A percentile compares a stretch with the other conserved stretches of the same genome.
Conservation (phyloP, 2,113 vertebrate genomes). For the Garra rufa region DNA sequence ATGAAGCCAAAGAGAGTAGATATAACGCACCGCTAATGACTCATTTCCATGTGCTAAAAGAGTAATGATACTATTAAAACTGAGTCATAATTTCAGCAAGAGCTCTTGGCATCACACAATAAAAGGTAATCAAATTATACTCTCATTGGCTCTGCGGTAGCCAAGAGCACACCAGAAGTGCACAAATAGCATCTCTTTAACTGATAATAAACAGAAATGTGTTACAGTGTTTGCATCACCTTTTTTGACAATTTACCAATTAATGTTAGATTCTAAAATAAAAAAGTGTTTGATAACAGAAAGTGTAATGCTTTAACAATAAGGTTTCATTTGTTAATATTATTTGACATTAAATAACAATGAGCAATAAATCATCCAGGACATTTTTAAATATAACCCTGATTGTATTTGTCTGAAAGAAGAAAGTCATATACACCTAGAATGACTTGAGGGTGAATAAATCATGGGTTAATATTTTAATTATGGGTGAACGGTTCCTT, state of each 20-base stretch:
- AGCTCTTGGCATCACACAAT: slow-evolving; percentile 23
- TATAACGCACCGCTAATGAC: background rate
- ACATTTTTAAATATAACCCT: no score
- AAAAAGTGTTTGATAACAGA: background rate
- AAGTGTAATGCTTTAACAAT: background rate
- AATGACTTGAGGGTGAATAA: no score
- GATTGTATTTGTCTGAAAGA: no score
- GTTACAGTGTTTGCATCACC: background rate
- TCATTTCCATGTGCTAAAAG: slow-evolving; percentile 13
- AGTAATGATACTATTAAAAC: slow-evolving; percentile 23
- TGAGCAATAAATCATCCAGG: background rate
- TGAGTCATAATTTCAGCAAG: slow-evolving; percentile 25
- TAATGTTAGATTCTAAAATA: background rate
- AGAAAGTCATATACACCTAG: no score
- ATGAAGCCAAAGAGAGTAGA: slow-evolving; percentile 22
- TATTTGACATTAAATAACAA: background rate
- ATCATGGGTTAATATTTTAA: no score
- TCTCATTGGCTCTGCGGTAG: background rate
- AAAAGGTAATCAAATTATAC: slow-evolving; percentile 34
- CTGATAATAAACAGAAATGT: slow-evolving; percentile 8
- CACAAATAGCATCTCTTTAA: background rate
- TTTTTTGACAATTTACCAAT: background rate
- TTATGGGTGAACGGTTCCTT: background rate
- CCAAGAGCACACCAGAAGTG: background rate
- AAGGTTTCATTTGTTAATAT: background rate